Conservation (phyloP, 35 echinoderm and acorn worm genomes). For the Ophioderma brevispina region DNA sequence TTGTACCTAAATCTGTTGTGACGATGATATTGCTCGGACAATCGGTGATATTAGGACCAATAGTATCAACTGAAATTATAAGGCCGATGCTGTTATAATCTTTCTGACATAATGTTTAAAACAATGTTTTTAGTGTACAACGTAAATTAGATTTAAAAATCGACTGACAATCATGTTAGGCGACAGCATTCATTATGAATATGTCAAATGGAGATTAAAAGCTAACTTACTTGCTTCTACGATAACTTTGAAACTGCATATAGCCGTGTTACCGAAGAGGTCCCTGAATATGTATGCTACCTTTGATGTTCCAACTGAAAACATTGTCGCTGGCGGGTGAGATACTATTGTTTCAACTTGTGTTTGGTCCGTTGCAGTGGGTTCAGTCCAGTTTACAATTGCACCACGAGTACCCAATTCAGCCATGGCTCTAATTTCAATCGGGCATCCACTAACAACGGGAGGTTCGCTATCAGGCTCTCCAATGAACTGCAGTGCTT, state of each 20-base stretch:
- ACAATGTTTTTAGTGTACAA: too few relatives aligned
- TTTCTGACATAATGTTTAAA: too few relatives aligned
- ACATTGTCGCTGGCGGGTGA: background rate
- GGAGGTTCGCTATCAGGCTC: too few relatives aligned
- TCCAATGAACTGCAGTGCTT: too few relatives aligned
- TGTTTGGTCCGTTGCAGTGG: slow-evolving; percentile 20
- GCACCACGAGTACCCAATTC: too few relatives aligned
- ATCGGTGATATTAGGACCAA: background rate
- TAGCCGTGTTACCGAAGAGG: background rate
- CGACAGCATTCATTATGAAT: too few relatives aligned
- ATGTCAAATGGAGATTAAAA: too few relatives aligned
- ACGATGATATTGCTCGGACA: background rate
- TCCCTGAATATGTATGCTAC: slow-evolving; percentile 42
- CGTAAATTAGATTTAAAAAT: too few relatives aligned
- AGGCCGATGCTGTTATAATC: too few relatives aligned
- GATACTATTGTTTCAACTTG: background rate
- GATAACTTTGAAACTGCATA: background rate
- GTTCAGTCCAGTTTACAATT: background rate
- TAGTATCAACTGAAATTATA: slow-evolving; percentile 2
- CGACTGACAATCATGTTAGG: too few relatives aligned
- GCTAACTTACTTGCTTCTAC: background rate
- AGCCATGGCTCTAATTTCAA: too few relatives aligned
- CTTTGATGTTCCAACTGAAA: background rate
- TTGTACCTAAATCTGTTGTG: background rate
- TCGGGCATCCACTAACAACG: too few relatives aligned